phyloP scores from a whole-genome alignment of 1,140 invertebrate genomes.

The Drosophila ananassae region DNA sequence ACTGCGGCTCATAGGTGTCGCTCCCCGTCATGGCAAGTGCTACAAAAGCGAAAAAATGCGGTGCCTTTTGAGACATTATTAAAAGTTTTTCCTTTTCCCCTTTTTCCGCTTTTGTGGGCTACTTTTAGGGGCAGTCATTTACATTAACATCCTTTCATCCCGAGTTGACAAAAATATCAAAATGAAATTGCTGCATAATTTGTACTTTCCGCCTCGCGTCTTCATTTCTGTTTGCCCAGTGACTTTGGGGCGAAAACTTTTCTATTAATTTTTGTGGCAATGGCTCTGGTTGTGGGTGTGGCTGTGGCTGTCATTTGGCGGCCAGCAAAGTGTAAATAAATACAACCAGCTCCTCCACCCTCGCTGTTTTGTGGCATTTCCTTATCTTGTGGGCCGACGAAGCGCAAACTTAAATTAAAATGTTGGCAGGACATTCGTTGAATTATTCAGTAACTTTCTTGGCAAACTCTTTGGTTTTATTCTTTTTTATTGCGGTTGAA shows the following conservation, averaged over 20 bases:
- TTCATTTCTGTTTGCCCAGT: constrained; percentile 59
- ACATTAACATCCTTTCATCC: constrained; percentile 82
- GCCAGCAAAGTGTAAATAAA: constrained; percentile 79
- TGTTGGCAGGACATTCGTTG: constrained; percentile 79
- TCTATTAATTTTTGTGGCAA: constrained; percentile 74
- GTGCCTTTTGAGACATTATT: constrained; percentile 77
- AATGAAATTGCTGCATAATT: constrained; percentile 83
- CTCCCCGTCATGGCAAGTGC: too few species aligned
- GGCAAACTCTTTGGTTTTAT: constrained; percentile 42
- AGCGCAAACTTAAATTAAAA: constrained; percentile 82
- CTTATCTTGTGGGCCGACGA: constrained; percentile 72
- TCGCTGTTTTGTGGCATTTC: constrained; percentile 38
- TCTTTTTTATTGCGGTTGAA: constrained; percentile 37
- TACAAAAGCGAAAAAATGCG: constrained; percentile 55
- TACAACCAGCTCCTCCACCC: constrained; percentile 28
- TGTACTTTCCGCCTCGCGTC: constrained; percentile 68
- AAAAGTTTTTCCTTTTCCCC: constrained; percentile 62
- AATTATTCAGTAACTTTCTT: constrained; percentile 74
- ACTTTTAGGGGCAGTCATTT: constrained; percentile 68
- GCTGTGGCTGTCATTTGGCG: constrained; percentile 62
- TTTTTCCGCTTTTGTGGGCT: constrained; percentile 18
- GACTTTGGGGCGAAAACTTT: constrained; percentile 63
- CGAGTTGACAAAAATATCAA: constrained; percentile 72
- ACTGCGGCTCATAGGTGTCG: too few species aligned
- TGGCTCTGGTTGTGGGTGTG: too few species aligned